Percentiles rank a stretch among this genome's conserved stretches.
Evolutionary conservation across 2,797 vertebrate genomes (phyloP).

Genomic region (Scolopax bukidnonensis): DNA sequence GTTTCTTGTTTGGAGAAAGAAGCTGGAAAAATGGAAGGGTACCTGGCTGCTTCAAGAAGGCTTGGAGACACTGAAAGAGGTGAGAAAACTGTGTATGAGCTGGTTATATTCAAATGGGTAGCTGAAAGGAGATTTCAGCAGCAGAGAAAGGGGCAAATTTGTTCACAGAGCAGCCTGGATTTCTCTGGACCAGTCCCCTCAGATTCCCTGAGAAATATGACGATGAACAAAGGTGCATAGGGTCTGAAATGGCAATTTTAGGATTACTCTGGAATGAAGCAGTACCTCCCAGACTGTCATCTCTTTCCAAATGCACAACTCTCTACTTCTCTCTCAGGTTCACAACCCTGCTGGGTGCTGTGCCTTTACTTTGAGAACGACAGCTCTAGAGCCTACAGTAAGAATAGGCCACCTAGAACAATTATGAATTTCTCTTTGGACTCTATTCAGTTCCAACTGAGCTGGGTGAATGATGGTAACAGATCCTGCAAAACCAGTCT

Average conservation of each 20-base stretch:
- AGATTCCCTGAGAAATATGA: neutral
- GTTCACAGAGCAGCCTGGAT: neutral
- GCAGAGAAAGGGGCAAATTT: neutral
- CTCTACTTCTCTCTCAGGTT: neutral
- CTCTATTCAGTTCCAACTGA: neutral
- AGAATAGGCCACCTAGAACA: neutral
- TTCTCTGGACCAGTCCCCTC: neutral
- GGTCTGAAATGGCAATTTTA: neutral
- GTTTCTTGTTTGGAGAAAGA: neutral
- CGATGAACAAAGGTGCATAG: neutral
- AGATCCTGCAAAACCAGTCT: neutral
- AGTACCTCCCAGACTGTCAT: neutral
- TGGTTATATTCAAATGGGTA: neutral
- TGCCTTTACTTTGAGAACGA: neutral
- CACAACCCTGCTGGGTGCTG: neutral
- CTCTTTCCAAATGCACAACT: neutral
- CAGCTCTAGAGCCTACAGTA: neutral
- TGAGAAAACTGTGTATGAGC: neutral
- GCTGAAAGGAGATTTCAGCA: neutral
- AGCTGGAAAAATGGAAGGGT: neutral
- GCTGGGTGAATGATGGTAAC: neutral
- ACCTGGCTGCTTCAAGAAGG: neutral
- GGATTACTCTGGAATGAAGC: neutral
- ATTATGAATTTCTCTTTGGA: neutral
- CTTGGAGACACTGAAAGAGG: neutral